These are phyloP conservation scores for Belonocnema kinseyi DNA, from an alignment of 1,140 invertebrate genomes.

Conservation along the genomic window DNA sequence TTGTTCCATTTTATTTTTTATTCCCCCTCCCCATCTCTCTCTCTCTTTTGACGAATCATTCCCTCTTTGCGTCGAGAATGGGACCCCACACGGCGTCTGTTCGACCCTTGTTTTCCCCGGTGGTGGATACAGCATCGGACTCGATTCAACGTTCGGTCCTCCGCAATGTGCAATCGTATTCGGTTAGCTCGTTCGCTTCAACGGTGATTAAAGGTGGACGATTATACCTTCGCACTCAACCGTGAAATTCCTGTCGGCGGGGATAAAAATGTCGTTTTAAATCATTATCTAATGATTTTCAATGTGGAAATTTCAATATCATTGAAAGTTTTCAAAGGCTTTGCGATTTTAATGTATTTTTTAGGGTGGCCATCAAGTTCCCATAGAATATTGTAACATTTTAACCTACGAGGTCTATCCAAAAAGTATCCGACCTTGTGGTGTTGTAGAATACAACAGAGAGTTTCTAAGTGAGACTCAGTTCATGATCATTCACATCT, in stretches of 20 bases:
- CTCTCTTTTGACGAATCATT: conserved; percentile 22
- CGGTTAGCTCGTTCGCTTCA: conserved; percentile 9
- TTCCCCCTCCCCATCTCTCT: neutral
- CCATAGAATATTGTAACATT: too few species aligned
- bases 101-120: conserved; percentile 22
- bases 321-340: too few species aligned
- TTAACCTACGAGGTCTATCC: too few species aligned
- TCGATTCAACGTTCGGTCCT: neutral
- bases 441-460: too few species aligned
- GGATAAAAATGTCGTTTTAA: neutral
- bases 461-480: too few species aligned
- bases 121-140: conserved; percentile 10
- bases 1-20: conserved; percentile 26
- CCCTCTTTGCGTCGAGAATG: conserved; percentile 24
- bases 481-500: too few species aligned
- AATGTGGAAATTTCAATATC: too few species aligned
- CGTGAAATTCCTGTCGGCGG: neutral
- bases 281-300: neutral
- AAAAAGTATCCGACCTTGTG: too few species aligned
- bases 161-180: conserved; percentile 19
- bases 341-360: too few species aligned
- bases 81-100: conserved; percentile 23
- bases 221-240: neutral
- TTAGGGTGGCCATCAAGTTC: too few species aligned
- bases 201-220: conserved; percentile 25